These are phyloP conservation scores for Carlito syrichta DNA, from an alignment of 2,113 vertebrate genomes.

Conservation along the genomic window DNA sequence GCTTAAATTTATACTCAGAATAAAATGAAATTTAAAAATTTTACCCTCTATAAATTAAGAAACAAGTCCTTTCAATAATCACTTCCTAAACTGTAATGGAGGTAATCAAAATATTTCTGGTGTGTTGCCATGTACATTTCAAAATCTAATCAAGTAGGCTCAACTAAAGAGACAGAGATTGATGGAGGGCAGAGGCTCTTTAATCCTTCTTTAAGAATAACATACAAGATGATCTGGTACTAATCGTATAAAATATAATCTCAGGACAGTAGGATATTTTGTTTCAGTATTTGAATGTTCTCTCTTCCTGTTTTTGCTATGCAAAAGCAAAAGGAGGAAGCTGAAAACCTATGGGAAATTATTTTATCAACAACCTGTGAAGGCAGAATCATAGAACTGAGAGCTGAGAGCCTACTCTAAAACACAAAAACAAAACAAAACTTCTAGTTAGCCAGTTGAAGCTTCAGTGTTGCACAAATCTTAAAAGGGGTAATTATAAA, in stretches of 20 bases:
- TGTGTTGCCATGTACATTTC: neutral
- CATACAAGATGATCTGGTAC: conserved; percentile 4
- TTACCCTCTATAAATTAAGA: conserved; percentile 34
- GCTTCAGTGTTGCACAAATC: neutral
- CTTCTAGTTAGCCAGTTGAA: neutral
- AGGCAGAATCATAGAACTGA: neutral
- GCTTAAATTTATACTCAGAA: conserved; percentile 47
- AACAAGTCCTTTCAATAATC: neutral
- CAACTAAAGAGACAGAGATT: conserved; percentile 17
- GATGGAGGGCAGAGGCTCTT: neutral
- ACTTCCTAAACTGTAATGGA: neutral
- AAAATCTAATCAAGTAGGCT: conserved; percentile 30
- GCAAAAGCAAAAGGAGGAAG: neutral
- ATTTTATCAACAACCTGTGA: conserved; percentile 6
- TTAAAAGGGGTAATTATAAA: neutral
- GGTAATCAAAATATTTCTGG: conserved; percentile 44
- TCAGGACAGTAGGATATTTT: neutral
- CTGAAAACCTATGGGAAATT: neutral
- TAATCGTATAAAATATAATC: conserved; percentile 8
- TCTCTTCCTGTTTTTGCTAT: conserved; percentile 6
- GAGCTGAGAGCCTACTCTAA: neutral
- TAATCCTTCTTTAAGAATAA: conserved; percentile 25
- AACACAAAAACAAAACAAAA: neutral
- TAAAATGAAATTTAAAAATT: conserved; percentile 21
- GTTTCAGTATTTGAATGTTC: neutral